Evolutionary conservation across 2,797 vertebrate genomes (phyloP), one percentile per base, ranked within the genome.

Genomic region (Danionella dracula): DNA sequence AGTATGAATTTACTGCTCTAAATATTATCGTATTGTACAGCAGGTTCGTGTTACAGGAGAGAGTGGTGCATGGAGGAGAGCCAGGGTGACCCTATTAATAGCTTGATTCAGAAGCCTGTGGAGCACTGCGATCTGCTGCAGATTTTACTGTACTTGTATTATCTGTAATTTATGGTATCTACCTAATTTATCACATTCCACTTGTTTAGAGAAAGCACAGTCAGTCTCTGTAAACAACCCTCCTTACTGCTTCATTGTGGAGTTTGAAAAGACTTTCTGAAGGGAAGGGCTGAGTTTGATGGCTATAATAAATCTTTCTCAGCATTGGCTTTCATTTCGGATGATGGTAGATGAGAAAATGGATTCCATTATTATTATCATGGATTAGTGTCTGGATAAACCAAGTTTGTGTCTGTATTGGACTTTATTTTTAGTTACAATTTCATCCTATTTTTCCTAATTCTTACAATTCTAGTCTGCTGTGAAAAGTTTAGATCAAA

Each of bases 71-170:
- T 27, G 72, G n/a, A 71, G 68, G 69, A 67, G 67, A 17, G 72
- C 37, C 27, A 42, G 41, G 65, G 71, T 64, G 80, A 68, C 79
- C 77, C 77, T 87, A 83, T 86, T 82, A 83, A 85, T 84, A 84
- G 74, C 70, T 42, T 63, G 49, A 51, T 68, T 66, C 74, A 23
- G 77, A 67, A 76, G 76, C 71, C 75, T 57, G 60, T 61, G 62
- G 65, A 62, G 55, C 11, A 35, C 54, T 60, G 60, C 74, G 68
- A 66, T 78, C 73, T 80, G 79, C 80, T 46, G 75, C 76, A 75
- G 72, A 27, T 60, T 72, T 70, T 56, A 64, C 15, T 10, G 21
- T 20, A 16, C 53, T 15, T 34, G 17, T 20, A 29, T 41, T 19
- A n/a, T 38, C 42, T 8, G 13, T 57, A 63, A 53, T 68, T 71